Evolutionary conservation across 2,888 invertebrate species (phyloP), one percentile per base, ranked within the genome.

Genomic region (Congeria kusceri): DNA sequence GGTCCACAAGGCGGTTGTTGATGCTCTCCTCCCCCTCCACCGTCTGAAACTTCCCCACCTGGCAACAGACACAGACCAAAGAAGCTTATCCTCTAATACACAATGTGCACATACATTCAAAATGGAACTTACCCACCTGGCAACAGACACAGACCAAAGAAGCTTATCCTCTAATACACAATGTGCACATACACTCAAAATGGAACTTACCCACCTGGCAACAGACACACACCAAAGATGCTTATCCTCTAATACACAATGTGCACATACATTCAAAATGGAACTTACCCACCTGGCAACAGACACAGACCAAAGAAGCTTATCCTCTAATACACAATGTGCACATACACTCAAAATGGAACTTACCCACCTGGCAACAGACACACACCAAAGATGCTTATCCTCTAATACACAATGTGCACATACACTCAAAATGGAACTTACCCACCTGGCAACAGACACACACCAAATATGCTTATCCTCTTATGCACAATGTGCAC

Each of bases 1-100:
- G 76, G 68, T 90, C 90, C 71, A 90, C 87, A 80, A 91, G 81
- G 68, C 89, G 85, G 28, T 82, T 81, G 65, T 89, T 89, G 13
- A 90, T 90, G 49, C 84, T 88, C 61, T 90, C 90, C 64, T 91
- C 90, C 23, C 91, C 90, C 69, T 91, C 91, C 15, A 91, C 88
- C 28, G 88, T 91, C 82, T 90, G 89, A 86, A 88, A 88, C 75
- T 91, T 91, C 64, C 90, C 89, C 62, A 90, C 84, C 91, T 91
- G 83, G 28, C 28, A 80, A 65, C n/a, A n/a, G n/a, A 57, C 11
- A 57, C 23, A 64, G 15, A 80, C 46, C 56, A 28, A 70, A 15
- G 28, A 15, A 13, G 28, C 27, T 11, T 39, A 29, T 18, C 3
- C 27, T 23, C 18, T 7, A 3, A 4, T 18, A 7, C 25, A 59